Evolutionary conservation across 92 coral and sea anemone genomes (phyloP), one percentile per base, ranked within the genome.

Genomic region (Palythoa grandis): DNA sequence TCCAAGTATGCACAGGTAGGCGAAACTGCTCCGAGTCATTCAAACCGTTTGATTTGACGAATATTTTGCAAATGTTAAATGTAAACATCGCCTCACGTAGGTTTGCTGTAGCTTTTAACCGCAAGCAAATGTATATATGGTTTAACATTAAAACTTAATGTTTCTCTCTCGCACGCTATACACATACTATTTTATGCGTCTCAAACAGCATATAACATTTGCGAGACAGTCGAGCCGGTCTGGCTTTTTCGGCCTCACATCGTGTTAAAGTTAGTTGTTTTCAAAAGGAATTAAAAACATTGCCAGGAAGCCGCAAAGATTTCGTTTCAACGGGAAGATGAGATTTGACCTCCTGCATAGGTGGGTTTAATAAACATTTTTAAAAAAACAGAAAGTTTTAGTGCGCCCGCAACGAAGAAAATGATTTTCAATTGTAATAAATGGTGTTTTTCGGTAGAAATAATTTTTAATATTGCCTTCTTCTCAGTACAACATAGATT

Each of bases 1-100:
- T 97, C 99, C 11, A 97, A 97, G 53, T 93, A 92, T 72, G 99
- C 99, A 0, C 99, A 97, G 98, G 99, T 97, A 90, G 65, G 94
- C 35, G 8, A 53, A 67, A 70, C 29, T 48, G 1, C 7, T 12
- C 3, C 47, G 65, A 63, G 50, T 38, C 72, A 47, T 66, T 22
- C 60, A 43, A 19, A n/a, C 61, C 65, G 71, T 65, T 40, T 20
- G 86, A 43, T 66, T 53, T 72, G 17, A 17, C 22, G 77, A 70
- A 83, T 57, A 70, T 83, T 71, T 70, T 66, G 74, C 23, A 80
- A 65, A 80, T 79, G 74, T 23, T 20, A 38, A 80, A 63, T 7
- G 74, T 50, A 80, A 80, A 66, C 85, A 72, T 23, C 5, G 80
- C 22, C 40, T 57, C 60, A 71, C 76, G 87, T 40, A 83, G 43